Conservation (phyloP, 2,888 invertebrate genomes). For the Rosalia funebris region DNA sequence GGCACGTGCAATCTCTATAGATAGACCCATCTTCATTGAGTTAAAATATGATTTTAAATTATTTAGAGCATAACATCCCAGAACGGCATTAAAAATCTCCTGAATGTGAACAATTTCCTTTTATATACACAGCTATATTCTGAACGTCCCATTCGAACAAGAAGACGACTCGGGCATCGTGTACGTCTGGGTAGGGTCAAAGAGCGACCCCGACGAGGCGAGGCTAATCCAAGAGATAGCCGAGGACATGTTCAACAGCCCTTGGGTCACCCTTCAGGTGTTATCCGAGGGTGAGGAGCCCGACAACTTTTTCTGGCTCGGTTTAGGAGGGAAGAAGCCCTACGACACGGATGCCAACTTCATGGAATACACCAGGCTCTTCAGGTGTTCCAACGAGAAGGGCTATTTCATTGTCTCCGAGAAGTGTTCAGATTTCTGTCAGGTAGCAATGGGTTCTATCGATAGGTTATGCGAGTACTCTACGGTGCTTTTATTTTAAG, state of each 20-base stretch:
- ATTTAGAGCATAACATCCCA: no score
- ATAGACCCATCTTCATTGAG: no score
- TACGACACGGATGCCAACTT: constrained; percentile 91
- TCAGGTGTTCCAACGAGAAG: constrained; percentile 99
- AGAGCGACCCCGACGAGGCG: constrained; percentile 86
- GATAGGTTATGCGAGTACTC: neutral
- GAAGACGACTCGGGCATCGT: constrained; percentile 89
- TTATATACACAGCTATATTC: constrained; percentile 77
- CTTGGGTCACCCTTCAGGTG: constrained; percentile 81
- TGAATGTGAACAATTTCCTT: no score
- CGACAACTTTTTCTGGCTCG: constrained; percentile 98
- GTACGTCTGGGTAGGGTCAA: constrained; percentile 94
- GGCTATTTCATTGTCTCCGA: constrained; percentile 99
- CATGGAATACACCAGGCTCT: constrained; percentile 92
- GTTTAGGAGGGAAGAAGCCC: constrained; percentile 85
- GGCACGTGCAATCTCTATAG: no score
- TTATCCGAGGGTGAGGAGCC: constrained; percentile 95
- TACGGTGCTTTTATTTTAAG: constrained; percentile 66
- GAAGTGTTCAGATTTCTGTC: constrained; percentile 98
- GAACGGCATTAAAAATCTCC: no score
- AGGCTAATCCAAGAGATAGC: constrained; percentile 90
- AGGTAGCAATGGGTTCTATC: constrained; percentile 72
- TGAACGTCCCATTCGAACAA: constrained; percentile 92
- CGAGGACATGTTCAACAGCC: constrained; percentile 89
- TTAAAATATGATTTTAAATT: no score